These are phyloP conservation scores for Merops nubicus DNA, from an alignment of 2,113 vertebrate species.

Conservation along the genomic window DNA sequence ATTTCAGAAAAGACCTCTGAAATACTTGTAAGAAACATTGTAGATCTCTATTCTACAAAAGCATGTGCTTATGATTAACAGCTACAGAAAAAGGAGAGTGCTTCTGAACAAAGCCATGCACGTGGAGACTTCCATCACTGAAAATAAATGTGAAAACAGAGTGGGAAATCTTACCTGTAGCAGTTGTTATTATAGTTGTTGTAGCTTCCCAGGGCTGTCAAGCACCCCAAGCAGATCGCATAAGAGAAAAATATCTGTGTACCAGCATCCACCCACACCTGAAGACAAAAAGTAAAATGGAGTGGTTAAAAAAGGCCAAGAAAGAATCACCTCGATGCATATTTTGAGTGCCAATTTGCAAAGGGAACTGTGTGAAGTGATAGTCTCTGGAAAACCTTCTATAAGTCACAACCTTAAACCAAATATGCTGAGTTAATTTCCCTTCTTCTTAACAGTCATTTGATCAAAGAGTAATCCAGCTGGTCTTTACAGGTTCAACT, in stretches of 20 bases:
- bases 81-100: background rate
- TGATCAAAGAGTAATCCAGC: background rate
- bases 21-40: background rate
- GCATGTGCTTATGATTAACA: background rate
- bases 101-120: background rate
- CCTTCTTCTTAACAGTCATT: background rate
- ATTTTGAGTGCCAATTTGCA: fast-evolving
- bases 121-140: background rate
- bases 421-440: background rate
- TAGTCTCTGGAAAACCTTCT: background rate
- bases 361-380: too few relatives aligned
- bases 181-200: constrained; percentile 98
- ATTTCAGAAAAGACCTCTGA: background rate
- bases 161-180: constrained; percentile 84
- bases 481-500: background rate
- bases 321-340: background rate
- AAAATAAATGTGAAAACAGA: background rate
- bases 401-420: background rate
- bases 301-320: background rate
- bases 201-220: constrained; percentile 96
- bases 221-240: constrained; percentile 95
- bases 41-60: background rate
- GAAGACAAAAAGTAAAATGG: background rate
- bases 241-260: constrained; percentile 99
- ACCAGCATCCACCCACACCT: constrained; percentile 99